Evolutionary conservation across 35 echinoderm and acorn worm genomes (phyloP).

Genomic region (Patiria miniata): DNA sequence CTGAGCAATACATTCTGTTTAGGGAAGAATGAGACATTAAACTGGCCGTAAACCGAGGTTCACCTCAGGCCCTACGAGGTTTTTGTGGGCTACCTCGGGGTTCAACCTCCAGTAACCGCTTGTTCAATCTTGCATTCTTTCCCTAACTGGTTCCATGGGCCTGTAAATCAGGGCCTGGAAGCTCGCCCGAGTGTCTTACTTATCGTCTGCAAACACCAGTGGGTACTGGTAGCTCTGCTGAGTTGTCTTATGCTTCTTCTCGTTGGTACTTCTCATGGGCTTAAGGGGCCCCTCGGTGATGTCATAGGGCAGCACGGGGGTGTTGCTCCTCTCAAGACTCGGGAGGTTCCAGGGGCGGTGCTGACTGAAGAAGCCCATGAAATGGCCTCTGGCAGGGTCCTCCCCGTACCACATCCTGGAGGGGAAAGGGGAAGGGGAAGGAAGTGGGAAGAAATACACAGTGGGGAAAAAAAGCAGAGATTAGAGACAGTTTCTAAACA

Average conservation of each 20-base stretch:
- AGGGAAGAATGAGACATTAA: too few species aligned
- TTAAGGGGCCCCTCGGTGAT: slow-evolving; percentile 86
- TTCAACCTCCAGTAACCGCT: too few species aligned
- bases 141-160: too few species aligned
- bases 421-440: not conserved
- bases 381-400: slow-evolving; percentile 72
- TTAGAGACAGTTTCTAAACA: too few species aligned
- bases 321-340: slow-evolving; percentile 84
- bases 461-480: too few species aligned
- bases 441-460: not conserved
- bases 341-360: slow-evolving; percentile 97
- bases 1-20: too few species aligned
- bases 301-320: slow-evolving; percentile 92
- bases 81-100: too few species aligned
- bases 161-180: too few species aligned
- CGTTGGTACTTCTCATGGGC: slow-evolving; percentile 72
- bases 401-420: slow-evolving; percentile 90
- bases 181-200: slow-evolving; percentile 50
- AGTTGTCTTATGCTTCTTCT: slow-evolving; percentile 69
- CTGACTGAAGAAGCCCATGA: slow-evolving; percentile 99
- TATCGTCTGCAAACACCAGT: slow-evolving; percentile 86
- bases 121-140: too few species aligned
- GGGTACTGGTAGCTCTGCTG: slow-evolving; percentile 85
- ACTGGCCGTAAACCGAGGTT: too few species aligned
- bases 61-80: too few species aligned